Percentiles rank a stretch among this genome's conserved stretches.
Evolutionary conservation across 2,797 vertebrate species (phyloP).

Genomic region (Microcaecilia unicolor): DNA sequence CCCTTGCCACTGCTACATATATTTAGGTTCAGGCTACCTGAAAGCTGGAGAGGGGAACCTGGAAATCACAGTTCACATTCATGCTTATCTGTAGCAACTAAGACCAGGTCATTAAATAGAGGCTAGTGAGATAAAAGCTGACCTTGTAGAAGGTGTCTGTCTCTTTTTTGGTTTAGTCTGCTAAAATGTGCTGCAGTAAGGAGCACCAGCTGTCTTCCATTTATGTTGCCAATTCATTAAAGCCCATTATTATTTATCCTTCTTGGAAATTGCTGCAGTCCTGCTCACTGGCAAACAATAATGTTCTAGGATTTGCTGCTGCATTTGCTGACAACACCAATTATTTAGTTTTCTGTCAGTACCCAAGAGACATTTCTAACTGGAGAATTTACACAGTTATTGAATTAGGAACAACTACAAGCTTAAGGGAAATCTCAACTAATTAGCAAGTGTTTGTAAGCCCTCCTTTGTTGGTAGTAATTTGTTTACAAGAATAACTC

Average conservation of each 20-base stretch:
- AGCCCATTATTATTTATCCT: constrained; percentile 54
- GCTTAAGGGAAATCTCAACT: constrained; percentile 63
- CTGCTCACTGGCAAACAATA: constrained; percentile 48
- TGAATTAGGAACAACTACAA: constrained; percentile 65
- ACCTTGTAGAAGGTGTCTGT: background rate
- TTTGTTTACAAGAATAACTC: constrained; percentile 73
- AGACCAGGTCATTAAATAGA: background rate
- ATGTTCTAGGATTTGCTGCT: constrained; percentile 27
- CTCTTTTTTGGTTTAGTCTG: background rate
- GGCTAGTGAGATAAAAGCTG: background rate
- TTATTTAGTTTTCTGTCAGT: constrained; percentile 63
- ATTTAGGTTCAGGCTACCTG: no score
- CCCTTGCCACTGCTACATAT: no score
- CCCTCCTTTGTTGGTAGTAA: constrained; percentile 75
- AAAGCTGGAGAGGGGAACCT: no score
- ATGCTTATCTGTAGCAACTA: no score
- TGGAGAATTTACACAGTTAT: constrained; percentile 59
- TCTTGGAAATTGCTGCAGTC: constrained; percentile 52
- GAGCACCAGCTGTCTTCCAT: constrained; percentile 49
- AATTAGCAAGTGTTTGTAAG: constrained; percentile 67
- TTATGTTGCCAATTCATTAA: constrained; percentile 61
- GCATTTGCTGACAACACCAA: constrained; percentile 54
- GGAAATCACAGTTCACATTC: no score
- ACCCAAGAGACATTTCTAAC: constrained; percentile 59
- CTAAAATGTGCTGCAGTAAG: constrained; percentile 25